Percentiles rank a stretch among this genome's conserved stretches.
Conservation (phyloP, 1,140 invertebrate species). For the Acyrthosiphon pisum region DNA sequence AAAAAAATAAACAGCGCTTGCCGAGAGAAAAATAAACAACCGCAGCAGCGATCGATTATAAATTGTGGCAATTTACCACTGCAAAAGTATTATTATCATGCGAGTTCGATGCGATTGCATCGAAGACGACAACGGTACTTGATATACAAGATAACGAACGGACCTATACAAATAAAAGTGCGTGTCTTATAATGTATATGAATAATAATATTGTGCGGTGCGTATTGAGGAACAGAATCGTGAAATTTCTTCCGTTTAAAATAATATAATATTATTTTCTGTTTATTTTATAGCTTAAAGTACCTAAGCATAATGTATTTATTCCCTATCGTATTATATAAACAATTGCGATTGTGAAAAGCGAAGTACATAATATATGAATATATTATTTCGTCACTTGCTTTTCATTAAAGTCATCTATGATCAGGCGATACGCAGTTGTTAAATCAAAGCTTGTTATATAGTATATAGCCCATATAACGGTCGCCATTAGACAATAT, state of each 20-base stretch:
- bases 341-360: not conserved
- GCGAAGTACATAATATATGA: not conserved
- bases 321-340: too few relatives aligned
- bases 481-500: not conserved
- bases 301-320: too few relatives aligned
- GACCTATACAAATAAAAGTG: conserved; percentile 11
- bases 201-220: not conserved
- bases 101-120: not conserved
- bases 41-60: conserved; percentile 24
- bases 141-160: conserved; percentile 14
- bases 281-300: too few relatives aligned
- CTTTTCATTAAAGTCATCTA: not conserved
- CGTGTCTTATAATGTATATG: not conserved
- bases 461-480: not conserved
- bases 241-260: not conserved
- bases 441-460: not conserved
- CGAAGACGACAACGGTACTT: conserved; percentile 46
- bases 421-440: not conserved
- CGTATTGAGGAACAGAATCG: not conserved
- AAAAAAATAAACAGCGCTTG: not conserved
- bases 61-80: conserved; percentile 34
- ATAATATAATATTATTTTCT: not conserved
- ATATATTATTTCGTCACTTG: not conserved
- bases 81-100: conserved; percentile 8
- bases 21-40: conserved; percentile 20